Evolutionary conservation across 1,140 invertebrate species (phyloP), one percentile per base, ranked within the genome.

Genomic region (Cotesia glomerata): DNA sequence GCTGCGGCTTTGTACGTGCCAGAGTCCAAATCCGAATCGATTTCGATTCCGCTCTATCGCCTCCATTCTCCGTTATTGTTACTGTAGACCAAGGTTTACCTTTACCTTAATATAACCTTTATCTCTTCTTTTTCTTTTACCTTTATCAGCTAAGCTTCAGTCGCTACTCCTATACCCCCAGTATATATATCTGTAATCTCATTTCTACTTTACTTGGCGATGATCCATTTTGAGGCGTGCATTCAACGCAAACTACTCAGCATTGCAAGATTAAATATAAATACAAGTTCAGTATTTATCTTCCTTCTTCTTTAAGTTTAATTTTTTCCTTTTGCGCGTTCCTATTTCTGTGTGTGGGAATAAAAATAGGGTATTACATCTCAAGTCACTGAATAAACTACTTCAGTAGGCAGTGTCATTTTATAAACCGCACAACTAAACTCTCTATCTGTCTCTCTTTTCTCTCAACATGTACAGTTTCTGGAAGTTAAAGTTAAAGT

Each of bases 1-100:
- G 39, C 39, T 9, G 39, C 61, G 16, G 14, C 63, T n/a, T 54
- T 59, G 34, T 49, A 45, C 39, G 35, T 63, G 69, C 56, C 36
- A 52, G 69, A 68, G 68, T 73, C 52, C 34, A 73, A 45, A 45
- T 45, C 18, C 7, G 34, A 67, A 67, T 67, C 65, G n/a, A 67
- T 67, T 54, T 34, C 58, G n/a, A 36, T 58, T 34, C 13, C 36
- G 32, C 36, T 58, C 56, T 35, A 58, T 68, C 54, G 14, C 8
- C 54, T 68, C 32, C 49, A 58, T 36, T 34, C 35, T 58, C 11
- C 9, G 7, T 45, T 2, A 45, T 11, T 9, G 39, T 11, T 45
- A 45, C 11, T 26, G 26, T 26, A 26, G 26, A 26, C 26, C 26
- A 26, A 26, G 26, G 26, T 26, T 26, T 26, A 26, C 26, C 26